Evolutionary conservation across 2,888 invertebrate genomes (phyloP), one percentile per base, ranked within the genome.

Genomic region (Hesperia comma): DNA sequence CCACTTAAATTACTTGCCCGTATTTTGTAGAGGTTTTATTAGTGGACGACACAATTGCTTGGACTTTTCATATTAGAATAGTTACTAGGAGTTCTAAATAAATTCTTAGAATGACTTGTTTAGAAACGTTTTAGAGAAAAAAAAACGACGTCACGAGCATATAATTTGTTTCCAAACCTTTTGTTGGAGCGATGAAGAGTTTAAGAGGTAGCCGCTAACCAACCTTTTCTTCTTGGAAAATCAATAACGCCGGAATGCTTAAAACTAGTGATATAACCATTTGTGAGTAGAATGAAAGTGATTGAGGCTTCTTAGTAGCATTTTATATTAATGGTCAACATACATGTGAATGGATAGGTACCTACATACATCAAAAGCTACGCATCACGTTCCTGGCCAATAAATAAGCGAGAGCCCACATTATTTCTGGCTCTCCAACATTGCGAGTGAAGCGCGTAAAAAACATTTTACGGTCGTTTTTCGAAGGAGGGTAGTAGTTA

Each of bases 221-320:
- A 58, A 53, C 49, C 51, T 53, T 66, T 64, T 66, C 58, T 66
- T 58, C 43, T n/a, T 41, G 64, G 32, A 66, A 66, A 66, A 66
- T 66, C 64, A 60, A 66, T 66, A 66, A 14, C 17, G 53, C 5
- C n/a, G 43, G 41, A 53, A 66, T 66, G 53, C 26, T 54, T 19
- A 6, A 60, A 60, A 58, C 41, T 54, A 3, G 14, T 41, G 8
- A 41, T 37, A 58, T 58, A 3, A 40, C 8, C 56, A 26, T 32
- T 26, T 49, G 17, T 12, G 19, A 19, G 19, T 49, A 6, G 49
- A 19, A 10, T 49, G 8, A 10, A 19, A 49, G n/a, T 49, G 10
- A 49, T 49, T 12, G 8, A 33, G 33, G n/a, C n/a, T n/a, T 26
- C 5, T 26, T 4, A 26, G 5, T 26, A 26, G 26, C 5, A 26